Base-by-base conservation (phyloP, 2,888 invertebrate genomes). In the Drosophila hamatofila region DNA sequence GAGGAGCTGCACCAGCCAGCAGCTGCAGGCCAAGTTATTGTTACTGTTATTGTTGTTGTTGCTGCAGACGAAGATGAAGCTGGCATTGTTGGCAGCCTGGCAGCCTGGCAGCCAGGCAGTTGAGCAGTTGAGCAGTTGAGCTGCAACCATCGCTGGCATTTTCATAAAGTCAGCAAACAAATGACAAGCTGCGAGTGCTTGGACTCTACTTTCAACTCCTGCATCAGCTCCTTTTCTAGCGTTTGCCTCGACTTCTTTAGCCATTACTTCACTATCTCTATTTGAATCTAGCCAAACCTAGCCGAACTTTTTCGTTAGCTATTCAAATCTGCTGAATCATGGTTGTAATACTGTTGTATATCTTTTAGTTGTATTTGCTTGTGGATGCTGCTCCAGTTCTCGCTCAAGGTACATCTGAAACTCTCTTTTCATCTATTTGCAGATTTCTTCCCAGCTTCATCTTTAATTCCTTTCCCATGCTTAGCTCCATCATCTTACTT, bases 81-180 rank as follows among this genome's bases (percentile, higher is more conserved):
- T 89, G 84, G 74, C 82, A 76, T 70, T 71, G 67, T 61, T 78
- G 75, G 67, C 79, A 63, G 82, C 61, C 62, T 57, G 59, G 54
- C 62, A 75, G 69, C 55, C 54, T 35, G 75, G 56, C 51, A 33
- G 49, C 27, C 18, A 2, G 49, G 18, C n/a, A 14, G 27, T 8
- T 8, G 9, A 11, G 9, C 33, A n/a, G 30, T 8, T 52, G 60
- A 39, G 25, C 57, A 58, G 52, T n/a, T n/a, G n/a, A n/a, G n/a
- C n/a, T 11, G 30, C 56, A 27, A 37, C 42, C 48, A 61, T 18
- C 39, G 49, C 41, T 51, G 55, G 55, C 73, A 64, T 70, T 79
- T 84, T 72, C 85, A 84, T 89, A 84, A 84, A 89, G 80, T 89
- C 69, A 60, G 65, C 80, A 82, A 88, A 89, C 88, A 89, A 85